phyloP scores from a whole-genome alignment of 1,140 invertebrate genomes.

The Brachionus koreanus region DNA sequence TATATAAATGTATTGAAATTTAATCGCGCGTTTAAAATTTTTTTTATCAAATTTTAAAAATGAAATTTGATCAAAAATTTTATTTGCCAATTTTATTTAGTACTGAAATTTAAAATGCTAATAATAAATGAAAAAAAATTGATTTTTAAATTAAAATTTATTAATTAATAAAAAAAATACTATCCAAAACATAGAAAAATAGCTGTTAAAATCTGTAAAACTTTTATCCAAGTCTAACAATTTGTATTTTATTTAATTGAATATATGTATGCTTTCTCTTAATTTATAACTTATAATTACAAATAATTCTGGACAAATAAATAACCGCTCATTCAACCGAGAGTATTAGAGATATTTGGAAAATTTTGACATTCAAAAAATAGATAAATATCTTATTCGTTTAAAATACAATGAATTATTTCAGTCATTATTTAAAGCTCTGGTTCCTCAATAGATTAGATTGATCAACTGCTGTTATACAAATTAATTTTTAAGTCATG shows the following conservation, averaged over 20 bases:
- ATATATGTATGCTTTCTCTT: neutral
- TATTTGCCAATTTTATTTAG: neutral
- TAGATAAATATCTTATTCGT: neutral
- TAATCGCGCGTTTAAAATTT: too few relatives aligned
- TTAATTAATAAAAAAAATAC: neutral
- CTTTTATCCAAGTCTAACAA: neutral
- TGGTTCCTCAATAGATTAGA: neutral
- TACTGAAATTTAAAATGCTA: neutral
- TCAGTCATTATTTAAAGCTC: neutral
- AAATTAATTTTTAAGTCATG: neutral
- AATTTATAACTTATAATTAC: neutral
- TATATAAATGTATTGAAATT: too few relatives aligned
- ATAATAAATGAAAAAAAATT: neutral
- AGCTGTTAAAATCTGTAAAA: neutral
- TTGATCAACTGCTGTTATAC: neutral
- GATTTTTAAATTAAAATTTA: conserved; percentile 1
- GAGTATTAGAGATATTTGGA: neutral
- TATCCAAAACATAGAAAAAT: neutral
- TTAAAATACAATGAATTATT: neutral
- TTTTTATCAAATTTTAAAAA: too few relatives aligned
- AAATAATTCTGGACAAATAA: neutral
- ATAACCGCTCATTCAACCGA: neutral
- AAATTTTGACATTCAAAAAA: neutral
- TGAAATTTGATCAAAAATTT: too few relatives aligned
- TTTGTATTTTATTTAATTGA: neutral